Evolutionary conservation across 92 coral and sea anemone species (phyloP).

Genomic region (Phymanthus crucifer): DNA sequence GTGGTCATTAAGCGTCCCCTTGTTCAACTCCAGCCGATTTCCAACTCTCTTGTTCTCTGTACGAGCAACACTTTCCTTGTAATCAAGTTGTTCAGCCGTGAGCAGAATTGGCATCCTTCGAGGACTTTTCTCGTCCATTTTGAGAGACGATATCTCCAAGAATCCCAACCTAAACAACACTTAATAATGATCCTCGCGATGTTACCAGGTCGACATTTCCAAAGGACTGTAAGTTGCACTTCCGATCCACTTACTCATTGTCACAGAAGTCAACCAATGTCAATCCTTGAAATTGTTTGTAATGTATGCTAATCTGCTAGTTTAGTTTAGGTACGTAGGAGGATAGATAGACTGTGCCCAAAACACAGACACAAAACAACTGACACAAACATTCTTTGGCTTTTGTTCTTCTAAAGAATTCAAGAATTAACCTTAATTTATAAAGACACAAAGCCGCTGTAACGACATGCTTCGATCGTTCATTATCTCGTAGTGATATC

Average conservation of each 20-base stretch:
- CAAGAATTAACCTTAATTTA: constrained; percentile 20
- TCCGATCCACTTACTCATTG: constrained; percentile 6
- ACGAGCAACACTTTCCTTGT: constrained; percentile 74
- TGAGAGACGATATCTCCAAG: not conserved
- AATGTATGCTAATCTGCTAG: constrained; percentile 15
- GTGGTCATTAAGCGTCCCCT: constrained; percentile 57
- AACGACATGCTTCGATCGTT: constrained; percentile 12
- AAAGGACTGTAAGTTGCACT: not conserved
- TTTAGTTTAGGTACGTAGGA: not conserved
- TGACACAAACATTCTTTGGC: constrained; percentile 7
- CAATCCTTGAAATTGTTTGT: constrained; percentile 3
- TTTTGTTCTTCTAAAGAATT: constrained; percentile 16
- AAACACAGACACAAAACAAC: not conserved
- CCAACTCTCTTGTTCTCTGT: constrained; percentile 63
- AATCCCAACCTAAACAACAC: not conserved
- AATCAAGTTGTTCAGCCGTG: constrained; percentile 70
- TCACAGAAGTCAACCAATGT: not conserved
- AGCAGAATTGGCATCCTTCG: constrained; percentile 48
- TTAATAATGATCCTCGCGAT: not conserved
- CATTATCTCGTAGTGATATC: constrained; percentile 14
- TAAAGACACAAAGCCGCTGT: constrained; percentile 4
- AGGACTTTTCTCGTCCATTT: constrained; percentile 65
- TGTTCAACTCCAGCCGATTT: constrained; percentile 61
- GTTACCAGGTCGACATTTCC: not conserved
- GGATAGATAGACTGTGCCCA: not conserved